A percentile compares a stretch with the other conserved stretches of the same genome.
These are phyloP conservation scores for Sarcophaga caerulescens DNA, from an alignment of 2,888 invertebrate genomes.

Conservation along the genomic window DNA sequence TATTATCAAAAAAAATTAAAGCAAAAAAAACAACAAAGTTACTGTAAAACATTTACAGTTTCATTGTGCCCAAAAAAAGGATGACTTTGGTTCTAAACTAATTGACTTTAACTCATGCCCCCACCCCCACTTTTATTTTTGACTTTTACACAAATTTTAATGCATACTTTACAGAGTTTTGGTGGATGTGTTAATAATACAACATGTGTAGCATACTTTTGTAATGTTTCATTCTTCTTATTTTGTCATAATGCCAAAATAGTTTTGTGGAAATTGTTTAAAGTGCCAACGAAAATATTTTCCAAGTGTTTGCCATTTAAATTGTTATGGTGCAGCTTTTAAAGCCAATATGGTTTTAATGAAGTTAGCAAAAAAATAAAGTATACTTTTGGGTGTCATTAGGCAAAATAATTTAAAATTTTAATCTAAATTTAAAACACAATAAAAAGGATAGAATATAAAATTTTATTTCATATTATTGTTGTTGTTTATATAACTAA, in stretches of 20 bases:
- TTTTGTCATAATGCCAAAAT: conserved; percentile 17
- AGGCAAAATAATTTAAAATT: background rate
- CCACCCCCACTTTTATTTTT: no score
- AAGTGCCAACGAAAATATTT: background rate
- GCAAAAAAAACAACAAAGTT: background rate
- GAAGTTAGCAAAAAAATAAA: conserved; percentile 4
- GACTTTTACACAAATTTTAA: conserved; percentile 2
- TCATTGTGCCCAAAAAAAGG: background rate
- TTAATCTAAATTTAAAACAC: background rate
- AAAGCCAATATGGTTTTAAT: conserved; percentile 26
- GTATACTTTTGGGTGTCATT: conserved; percentile 9
- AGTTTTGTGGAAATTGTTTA: conserved; percentile 31
- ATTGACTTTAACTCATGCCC: conserved; percentile 59
- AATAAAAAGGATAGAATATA: background rate
- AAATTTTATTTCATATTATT: background rate
- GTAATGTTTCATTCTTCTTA: background rate
- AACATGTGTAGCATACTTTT: conserved; percentile 54
- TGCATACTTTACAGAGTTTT: conserved; percentile 38
- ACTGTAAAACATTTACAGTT: background rate
- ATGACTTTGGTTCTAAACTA: conserved; percentile 35
- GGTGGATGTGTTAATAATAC: conserved; percentile 22
- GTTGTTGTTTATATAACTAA: background rate
- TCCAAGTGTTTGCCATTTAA: background rate
- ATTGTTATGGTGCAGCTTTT: background rate
- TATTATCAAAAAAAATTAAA: no score